A percentile compares a stretch with the other conserved stretches of the same genome.
Evolutionary conservation across 23 tunicate genomes (phyloP).

Genomic region (Halocynthia aurantium): DNA sequence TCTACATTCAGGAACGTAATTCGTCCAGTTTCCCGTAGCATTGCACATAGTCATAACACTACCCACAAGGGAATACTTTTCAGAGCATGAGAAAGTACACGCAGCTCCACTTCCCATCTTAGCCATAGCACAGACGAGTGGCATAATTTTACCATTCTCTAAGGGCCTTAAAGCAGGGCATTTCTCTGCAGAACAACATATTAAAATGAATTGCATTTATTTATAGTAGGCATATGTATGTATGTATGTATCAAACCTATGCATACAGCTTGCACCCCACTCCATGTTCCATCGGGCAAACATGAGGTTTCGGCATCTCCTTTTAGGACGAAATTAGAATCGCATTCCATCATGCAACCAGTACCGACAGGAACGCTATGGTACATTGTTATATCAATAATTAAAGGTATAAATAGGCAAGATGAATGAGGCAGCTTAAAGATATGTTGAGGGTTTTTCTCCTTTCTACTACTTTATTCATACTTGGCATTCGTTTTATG

Average conservation of each 20-base stretch:
- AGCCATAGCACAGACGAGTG: constrained; percentile 42
- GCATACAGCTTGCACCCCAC: constrained; percentile 34
- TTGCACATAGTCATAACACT: constrained; percentile 28
- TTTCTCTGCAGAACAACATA: constrained; percentile 28
- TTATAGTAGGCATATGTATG: background rate
- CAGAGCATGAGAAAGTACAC: constrained; percentile 51
- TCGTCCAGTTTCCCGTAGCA: constrained; percentile 45
- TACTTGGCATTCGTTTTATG: too few relatives aligned
- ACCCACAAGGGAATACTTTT: constrained; percentile 53
- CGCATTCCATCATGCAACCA: constrained; percentile 38
- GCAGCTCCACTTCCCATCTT: constrained; percentile 45
- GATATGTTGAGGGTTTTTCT: too few relatives aligned
- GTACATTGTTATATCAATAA: too few relatives aligned
- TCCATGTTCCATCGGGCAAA: constrained; percentile 49
- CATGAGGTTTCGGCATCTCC: constrained; percentile 40
- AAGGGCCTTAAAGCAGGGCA: constrained; percentile 43
- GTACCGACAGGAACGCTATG: constrained; percentile 49
- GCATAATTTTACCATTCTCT: constrained; percentile 41
- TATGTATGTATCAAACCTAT: constrained; percentile 31
- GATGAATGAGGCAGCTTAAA: too few relatives aligned
- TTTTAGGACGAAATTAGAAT: constrained; percentile 30
- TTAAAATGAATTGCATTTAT: background rate
- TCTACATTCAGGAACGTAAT: constrained; percentile 40
- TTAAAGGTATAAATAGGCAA: too few relatives aligned
- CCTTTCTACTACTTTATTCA: too few relatives aligned